Evolutionary conservation across 2,888 invertebrate species (phyloP).

Genomic region (Drosophila testacea): DNA sequence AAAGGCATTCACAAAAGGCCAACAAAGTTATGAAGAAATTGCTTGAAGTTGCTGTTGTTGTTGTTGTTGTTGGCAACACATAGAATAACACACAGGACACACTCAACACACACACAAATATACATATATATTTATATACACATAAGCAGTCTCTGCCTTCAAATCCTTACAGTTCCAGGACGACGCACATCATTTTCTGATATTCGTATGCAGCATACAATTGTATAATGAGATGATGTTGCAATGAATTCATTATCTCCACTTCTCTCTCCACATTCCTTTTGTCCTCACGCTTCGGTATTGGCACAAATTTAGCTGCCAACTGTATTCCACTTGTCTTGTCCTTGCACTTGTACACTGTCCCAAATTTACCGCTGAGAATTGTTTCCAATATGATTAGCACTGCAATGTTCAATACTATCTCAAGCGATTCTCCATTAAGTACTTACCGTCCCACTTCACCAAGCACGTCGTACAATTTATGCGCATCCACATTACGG

Average conservation of each 20-base stretch:
- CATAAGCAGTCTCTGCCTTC: slow-evolving; percentile 6
- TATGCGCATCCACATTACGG: slow-evolving; percentile 93
- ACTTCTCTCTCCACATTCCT: slow-evolving; percentile 97
- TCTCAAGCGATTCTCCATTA: slow-evolving; percentile 12
- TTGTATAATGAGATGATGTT: slow-evolving; percentile 98
- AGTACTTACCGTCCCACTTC: slow-evolving; percentile 95
- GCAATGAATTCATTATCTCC: slow-evolving; percentile 97
- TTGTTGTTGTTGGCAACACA: slow-evolving; percentile 6
- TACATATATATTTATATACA: slow-evolving; percentile 20
- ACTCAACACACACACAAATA: slow-evolving; percentile 42
- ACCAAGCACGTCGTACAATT: slow-evolving; percentile 93
- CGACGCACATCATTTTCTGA: slow-evolving; percentile 97
- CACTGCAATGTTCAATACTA: slow-evolving; percentile 16
- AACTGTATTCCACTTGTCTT: slow-evolving; percentile 91
- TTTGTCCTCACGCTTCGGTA: slow-evolving; percentile 93
- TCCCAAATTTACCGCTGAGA: slow-evolving; percentile 97
- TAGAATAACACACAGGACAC: slow-evolving; percentile 28
- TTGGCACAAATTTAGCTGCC: slow-evolving; percentile 97
- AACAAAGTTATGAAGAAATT: slow-evolving; percentile 51
- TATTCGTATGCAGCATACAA: slow-evolving; percentile 98
- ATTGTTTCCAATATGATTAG: slow-evolving; percentile 60
- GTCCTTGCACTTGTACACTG: slow-evolving; percentile 96
- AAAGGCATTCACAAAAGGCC: slow-evolving; percentile 30
- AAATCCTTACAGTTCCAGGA: slow-evolving; percentile 96
- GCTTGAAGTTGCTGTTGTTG: slow-evolving; percentile 21